Percentiles rank a stretch among this genome's conserved stretches.
Evolutionary conservation across 1,140 invertebrate species (phyloP).

Genomic region (Eumeta japonica): DNA sequence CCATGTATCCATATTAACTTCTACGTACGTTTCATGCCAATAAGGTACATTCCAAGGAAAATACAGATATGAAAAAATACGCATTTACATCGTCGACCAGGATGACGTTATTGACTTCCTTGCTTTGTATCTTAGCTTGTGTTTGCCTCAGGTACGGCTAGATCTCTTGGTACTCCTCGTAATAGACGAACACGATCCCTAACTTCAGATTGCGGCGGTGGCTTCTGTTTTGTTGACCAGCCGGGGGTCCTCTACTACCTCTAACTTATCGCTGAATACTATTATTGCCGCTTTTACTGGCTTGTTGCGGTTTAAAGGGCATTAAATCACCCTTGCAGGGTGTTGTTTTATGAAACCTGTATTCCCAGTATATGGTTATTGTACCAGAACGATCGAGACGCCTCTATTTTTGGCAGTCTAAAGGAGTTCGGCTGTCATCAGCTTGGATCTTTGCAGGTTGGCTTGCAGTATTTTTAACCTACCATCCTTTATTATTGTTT

Average conservation of each 20-base stretch:
- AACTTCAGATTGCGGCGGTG: not conserved
- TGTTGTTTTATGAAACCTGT: constrained; percentile 8
- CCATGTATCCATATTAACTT: too few relatives aligned
- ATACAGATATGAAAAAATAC: too few relatives aligned
- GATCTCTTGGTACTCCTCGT: not conserved
- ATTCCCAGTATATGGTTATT: constrained; percentile 18
- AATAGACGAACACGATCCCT: not conserved
- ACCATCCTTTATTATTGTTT: not conserved
- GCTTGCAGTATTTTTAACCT: constrained; percentile 11
- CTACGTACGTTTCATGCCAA: too few relatives aligned
- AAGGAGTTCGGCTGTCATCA: constrained; percentile 13
- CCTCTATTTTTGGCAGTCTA: constrained; percentile 2
- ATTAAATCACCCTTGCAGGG: constrained; percentile 16
- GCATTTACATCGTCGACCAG: constrained; percentile 2
- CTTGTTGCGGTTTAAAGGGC: constrained; percentile 11
- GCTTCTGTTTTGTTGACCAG: not conserved
- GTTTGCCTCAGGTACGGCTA: not conserved
- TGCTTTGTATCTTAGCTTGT: not conserved
- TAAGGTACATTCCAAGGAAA: too few relatives aligned
- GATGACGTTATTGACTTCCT: not conserved
- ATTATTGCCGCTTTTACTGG: constrained; percentile 7
- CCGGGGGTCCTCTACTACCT: not conserved
- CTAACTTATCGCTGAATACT: not conserved
- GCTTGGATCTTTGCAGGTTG: constrained; percentile 14
- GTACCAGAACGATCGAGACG: constrained; percentile 11